phyloP scores from a whole-genome alignment of 2,888 invertebrate genomes.

The Heliothis peltigera region DNA sequence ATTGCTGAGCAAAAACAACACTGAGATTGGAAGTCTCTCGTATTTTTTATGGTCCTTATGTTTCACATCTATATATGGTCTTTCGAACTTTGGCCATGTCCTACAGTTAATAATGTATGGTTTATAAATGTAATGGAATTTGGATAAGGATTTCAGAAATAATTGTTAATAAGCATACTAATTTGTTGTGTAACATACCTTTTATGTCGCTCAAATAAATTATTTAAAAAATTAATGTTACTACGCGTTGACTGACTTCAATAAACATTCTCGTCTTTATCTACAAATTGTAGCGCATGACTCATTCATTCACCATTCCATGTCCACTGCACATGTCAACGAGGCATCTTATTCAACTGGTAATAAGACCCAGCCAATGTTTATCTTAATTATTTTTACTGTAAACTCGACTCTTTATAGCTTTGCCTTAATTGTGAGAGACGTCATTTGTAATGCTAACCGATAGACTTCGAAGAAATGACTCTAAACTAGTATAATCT shows the following conservation, averaged over 20 bases:
- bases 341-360: slow-evolving; percentile 57
- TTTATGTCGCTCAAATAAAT: neutral
- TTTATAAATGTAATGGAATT: neutral
- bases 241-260: slow-evolving; percentile 19
- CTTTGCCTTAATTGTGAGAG: slow-evolving; percentile 53
- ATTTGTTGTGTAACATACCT: neutral
- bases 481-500: slow-evolving; percentile 44
- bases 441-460: slow-evolving; percentile 49
- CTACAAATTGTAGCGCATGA: slow-evolving; percentile 44
- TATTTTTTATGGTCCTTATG: slow-evolving; percentile 40
- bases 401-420: slow-evolving; percentile 60
- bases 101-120: neutral
- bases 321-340: slow-evolving; percentile 49
- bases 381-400: slow-evolving; percentile 64
- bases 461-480: slow-evolving; percentile 57
- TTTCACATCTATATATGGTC: slow-evolving; percentile 2
- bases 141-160: neutral
- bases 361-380: slow-evolving; percentile 60
- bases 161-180: neutral
- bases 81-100: neutral
- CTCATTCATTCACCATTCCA: slow-evolving; percentile 55
- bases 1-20: slow-evolving; percentile 66
- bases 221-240: slow-evolving; percentile 10
- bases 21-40: slow-evolving; percentile 25
- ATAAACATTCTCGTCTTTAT: slow-evolving; percentile 41